Base-by-base conservation (phyloP, 2,113 vertebrate genomes). In the Hippocampus mohnikei region DNA sequence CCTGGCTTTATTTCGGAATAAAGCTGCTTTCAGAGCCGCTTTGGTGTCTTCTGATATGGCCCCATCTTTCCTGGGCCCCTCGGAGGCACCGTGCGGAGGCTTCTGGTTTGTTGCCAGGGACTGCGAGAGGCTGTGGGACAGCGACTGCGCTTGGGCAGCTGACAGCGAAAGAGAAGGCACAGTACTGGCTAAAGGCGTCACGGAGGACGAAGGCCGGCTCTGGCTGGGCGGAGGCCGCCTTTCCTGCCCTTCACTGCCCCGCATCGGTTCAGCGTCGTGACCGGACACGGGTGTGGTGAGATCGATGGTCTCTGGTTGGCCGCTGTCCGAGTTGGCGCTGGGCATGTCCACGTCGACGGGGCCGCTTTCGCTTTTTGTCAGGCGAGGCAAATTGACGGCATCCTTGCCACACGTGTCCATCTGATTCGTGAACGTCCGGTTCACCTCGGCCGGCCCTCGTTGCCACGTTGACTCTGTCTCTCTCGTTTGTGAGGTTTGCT, bases 21-120 rank as follows among this genome's bases (percentile, higher is more conserved):
- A 84, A 6, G 93, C 94, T 0, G 95, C 95, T 81, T 94, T 97
- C 4, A 98, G 95, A 1, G 96, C 96, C 0, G 94, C 94, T 83
- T 98, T 98, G 46, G 96, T 97, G 71, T 96, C 95, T 6, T 96
- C 94, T 0, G 96, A 98, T 86, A 98, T 98, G 25, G 95, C 94
- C 0, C 95, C 95, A 5, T 97, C 96, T 69, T 91, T 92, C 71
- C 94, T 93, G 2, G 92, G 88, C 0, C 86, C 89, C 9, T 90
- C 94, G 18, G 80, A 90, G 5, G 84, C 73, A 74, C 88, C 91
- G 0, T 70, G 81, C n/a, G 80, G 66, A 40, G 71, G 78, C 81
- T 87, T 81, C 13, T 66, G 68, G 33, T 76, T 88, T 76, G 90
- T 92, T n/a, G 84, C 85, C 62, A 92, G 84, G 8, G 93, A 91